These are phyloP conservation scores for Zootoca vivipara DNA, from an alignment of 2,113 vertebrate species.

Conservation along the genomic window DNA sequence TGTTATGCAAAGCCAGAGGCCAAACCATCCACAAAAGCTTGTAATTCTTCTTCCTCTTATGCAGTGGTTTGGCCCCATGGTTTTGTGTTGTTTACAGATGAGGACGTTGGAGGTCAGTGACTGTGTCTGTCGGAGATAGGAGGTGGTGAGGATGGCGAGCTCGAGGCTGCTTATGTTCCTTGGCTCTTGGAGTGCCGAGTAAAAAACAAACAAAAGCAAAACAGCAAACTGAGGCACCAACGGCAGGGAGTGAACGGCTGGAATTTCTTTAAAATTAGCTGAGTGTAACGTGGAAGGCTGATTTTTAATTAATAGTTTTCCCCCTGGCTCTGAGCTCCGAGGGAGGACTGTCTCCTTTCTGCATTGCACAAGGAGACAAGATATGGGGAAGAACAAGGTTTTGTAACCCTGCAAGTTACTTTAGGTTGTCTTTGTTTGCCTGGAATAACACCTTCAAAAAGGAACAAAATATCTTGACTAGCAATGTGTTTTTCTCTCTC, in stretches of 20 bases:
- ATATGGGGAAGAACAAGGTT: slow-evolving; percentile 47
- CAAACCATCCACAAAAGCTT: background rate
- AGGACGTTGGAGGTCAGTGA: slow-evolving; percentile 29
- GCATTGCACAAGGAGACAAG: slow-evolving; percentile 52
- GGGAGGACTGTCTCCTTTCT: slow-evolving; percentile 58
- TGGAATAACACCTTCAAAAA: slow-evolving; percentile 68
- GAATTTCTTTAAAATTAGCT: slow-evolving; percentile 64
- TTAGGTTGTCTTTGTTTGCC: slow-evolving; percentile 57
- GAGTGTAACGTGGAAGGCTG: slow-evolving; percentile 58
- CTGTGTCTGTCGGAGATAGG: slow-evolving; percentile 22
- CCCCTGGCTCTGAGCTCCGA: slow-evolving; percentile 52
- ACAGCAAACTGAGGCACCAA: slow-evolving; percentile 55
- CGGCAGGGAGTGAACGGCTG: slow-evolving; percentile 55
- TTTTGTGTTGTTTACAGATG: slow-evolving; percentile 12
- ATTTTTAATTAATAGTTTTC: slow-evolving; percentile 66
- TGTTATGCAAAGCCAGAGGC: background rate
- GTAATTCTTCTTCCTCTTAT: background rate
- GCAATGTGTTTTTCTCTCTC: slow-evolving; percentile 51
- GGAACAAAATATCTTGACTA: slow-evolving; percentile 67
- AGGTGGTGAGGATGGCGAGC: background rate
- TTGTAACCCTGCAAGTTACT: slow-evolving; percentile 57
- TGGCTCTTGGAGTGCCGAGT: slow-evolving; percentile 41
- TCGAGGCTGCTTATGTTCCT: background rate
- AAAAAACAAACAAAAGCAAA: slow-evolving; percentile 49
- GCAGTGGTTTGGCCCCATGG: background rate